Base-by-base conservation (phyloP, 2,888 invertebrate species). In the Phyto melanocephala region DNA sequence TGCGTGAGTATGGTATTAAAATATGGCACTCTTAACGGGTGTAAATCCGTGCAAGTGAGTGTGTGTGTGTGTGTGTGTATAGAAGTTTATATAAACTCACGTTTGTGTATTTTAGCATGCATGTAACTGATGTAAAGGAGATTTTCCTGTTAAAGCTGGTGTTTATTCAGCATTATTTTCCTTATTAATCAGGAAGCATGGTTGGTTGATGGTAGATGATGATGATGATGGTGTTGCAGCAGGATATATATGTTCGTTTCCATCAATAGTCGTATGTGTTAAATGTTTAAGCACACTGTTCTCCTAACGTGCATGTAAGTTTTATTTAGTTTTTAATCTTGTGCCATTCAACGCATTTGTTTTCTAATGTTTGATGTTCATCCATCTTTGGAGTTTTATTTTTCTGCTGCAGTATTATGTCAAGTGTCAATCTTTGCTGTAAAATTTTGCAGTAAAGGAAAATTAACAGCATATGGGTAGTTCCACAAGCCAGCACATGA, bases 291-390 rank as follows among this genome's bases (percentile, higher is more conserved):
- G 33, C 50, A 3, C 50, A 52, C 7, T 22, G 11, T 42, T 56
- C 33, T 40, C n/a, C 42, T 45, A 11, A 45, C n/a, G 35, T 40
- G 56, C 11, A 0, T 63, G 47, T 75, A 68, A 33, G 22, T 54
- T 70, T 65, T 50, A 42, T 60, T 60, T 37, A 40, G 52, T 60
- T 60, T 76, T 58, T 71, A 79, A 72, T 79, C 80, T 76, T 76
- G 56, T 80, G 82, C 85, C 84, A 84, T 85, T 85, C 74, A 71
- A 65, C 45, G 58, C 71, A 40, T 62, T 80, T 77, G 62, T 81
- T 67, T 79, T 65, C 70, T 58, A 50, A 78, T 80, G 78, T 71
- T 56, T 70, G 54, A 42, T 63, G 15, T 45, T 17, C 67, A 62
- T 52, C 52, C 47, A 70, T 75, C 83, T 75, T 68, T n/a, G 58